phyloP scores from a whole-genome alignment of 92 coral and sea anemone species.

The Porites evermanni region DNA sequence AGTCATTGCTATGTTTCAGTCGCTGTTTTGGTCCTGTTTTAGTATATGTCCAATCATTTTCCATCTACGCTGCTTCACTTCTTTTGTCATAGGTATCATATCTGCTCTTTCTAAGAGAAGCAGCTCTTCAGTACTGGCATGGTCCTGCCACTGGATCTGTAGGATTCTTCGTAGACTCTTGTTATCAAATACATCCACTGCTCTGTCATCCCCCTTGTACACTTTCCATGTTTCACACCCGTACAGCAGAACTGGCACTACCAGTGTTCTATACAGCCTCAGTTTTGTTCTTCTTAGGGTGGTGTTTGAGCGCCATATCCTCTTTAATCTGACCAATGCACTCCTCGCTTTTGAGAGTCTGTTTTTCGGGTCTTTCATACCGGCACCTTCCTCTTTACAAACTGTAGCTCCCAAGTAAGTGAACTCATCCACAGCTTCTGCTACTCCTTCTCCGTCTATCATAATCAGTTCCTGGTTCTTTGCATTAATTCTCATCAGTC shows the following conservation, averaged over 20 bases:
- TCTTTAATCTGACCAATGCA: conserved; percentile 19
- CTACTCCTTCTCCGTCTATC: conserved; percentile 19
- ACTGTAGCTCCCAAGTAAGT: too few relatives aligned
- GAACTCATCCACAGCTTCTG: conserved; percentile 17
- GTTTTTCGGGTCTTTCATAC: conserved; percentile 31
- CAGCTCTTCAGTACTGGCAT: too few relatives aligned
- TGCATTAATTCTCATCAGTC: background rate
- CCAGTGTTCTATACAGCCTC: conserved; percentile 11
- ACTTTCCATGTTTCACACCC: conserved; percentile 48
- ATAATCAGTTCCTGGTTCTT: conserved; percentile 2
- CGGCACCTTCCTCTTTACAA: conserved; percentile 21
- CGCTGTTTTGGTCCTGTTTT: too few relatives aligned
- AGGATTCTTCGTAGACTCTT: too few relatives aligned
- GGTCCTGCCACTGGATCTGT: too few relatives aligned
- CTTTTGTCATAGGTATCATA: too few relatives aligned
- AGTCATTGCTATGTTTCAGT: too few relatives aligned
- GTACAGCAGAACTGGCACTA: conserved; percentile 34
- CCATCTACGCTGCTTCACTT: too few relatives aligned
- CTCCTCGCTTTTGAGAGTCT: conserved; percentile 39
- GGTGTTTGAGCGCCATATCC: conserved; percentile 36
- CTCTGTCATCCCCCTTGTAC: background rate
- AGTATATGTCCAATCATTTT: too few relatives aligned
- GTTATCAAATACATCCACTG: background rate
- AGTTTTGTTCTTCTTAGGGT: conserved; percentile 39
- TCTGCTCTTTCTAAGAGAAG: too few relatives aligned